phyloP scores from a whole-genome alignment of 2,888 invertebrate species.

The Nudaria mundana region DNA sequence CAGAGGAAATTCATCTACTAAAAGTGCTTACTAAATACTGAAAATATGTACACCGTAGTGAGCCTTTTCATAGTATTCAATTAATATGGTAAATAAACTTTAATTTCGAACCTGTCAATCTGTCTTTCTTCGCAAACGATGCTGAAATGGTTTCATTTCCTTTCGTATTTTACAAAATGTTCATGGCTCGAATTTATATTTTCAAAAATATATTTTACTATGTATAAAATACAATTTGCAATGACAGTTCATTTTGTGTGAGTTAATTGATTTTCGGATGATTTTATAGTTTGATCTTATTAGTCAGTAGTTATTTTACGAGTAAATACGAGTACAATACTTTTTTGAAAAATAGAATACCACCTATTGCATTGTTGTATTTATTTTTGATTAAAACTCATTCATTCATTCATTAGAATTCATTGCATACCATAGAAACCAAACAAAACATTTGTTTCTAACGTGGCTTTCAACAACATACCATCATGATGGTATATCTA shows the following conservation, averaged over 20 bases:
- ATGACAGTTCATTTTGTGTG: conserved; percentile 1
- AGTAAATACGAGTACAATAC: no score
- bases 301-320: no score
- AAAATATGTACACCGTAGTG: neutral
- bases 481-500: neutral
- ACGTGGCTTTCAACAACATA: neutral
- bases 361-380: no score
- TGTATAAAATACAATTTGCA: conserved; percentile 1
- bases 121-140: conserved; percentile 39
- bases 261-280: no score
- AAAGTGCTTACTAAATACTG: no score
- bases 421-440: no score
- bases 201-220: conserved; percentile 31
- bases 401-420: no score
- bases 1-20: no score
- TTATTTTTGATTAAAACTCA: no score
- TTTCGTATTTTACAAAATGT: conserved; percentile 39
- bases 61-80: neutral
- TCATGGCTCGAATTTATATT: conserved; percentile 40
- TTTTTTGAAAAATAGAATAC: no score
- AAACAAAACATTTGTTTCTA: no score
- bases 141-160: conserved; percentile 49
- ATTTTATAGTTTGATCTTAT: no score
- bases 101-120: conserved; percentile 66
- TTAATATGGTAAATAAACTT: conserved; percentile 54